Base-by-base conservation (phyloP, 1,140 invertebrate species). In the Drosophila lacteicornis region DNA sequence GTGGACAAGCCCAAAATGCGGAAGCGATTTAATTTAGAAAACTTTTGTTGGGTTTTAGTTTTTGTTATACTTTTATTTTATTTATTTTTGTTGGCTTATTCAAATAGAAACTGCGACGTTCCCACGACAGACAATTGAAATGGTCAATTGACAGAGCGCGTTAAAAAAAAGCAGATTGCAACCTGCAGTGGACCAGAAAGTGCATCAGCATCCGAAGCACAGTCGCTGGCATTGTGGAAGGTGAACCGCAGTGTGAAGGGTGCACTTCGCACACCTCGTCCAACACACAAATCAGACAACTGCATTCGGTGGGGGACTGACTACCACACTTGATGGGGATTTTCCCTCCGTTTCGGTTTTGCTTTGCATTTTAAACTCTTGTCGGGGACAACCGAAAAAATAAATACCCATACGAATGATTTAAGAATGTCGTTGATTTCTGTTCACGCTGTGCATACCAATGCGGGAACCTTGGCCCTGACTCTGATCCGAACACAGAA, bases 21-120 rank as follows among this genome's bases (percentile, higher is more conserved):
- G 82, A 84, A 84, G 60, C 66, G 63, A 68, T 80, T 84, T 84
- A 84, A 80, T 84, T 84, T 84, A 33, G 38, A 77, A 84, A 84
- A 68, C 30, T 62, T 33, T 38, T 38, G 12, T 61, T 67, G 22
- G 46, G 27, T 36, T 78, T 58, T 47, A 56, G 55, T 71, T 67
- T 78, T 36, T 30, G n/a, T 59, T 70, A 63, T 25, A 42, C 27
- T 69, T 51, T 33, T 51, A 33, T 51, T 33, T 42, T 36, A 36
- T 36, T 36, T 36, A 36, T 36, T 42, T 62, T 62, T 57, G 50
- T 58, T 63, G 33, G 49, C 33, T 63, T 49, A 75, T 38, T 30
- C 46, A 57, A 71, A 76, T 55, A 57, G 46, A 45, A 65, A 57
- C 33, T 22, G 40, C 57, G 51, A 70, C 70, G 69, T 83, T 84